Percentiles rank a stretch among this genome's conserved stretches.
Conservation (phyloP, 2,113 vertebrate species). For the Hyaena hyaena region DNA sequence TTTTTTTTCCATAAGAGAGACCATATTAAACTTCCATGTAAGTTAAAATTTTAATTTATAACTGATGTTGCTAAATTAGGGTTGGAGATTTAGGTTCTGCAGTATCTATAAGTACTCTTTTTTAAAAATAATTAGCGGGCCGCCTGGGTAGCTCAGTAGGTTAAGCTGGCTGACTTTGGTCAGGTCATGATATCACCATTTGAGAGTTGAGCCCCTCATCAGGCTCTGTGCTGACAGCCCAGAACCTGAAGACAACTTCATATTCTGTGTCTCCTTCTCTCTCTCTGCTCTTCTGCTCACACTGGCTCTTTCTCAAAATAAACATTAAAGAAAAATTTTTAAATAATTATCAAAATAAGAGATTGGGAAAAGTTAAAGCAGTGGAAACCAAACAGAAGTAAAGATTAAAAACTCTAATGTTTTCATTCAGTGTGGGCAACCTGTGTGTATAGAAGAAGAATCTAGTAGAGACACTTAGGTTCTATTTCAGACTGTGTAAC, state of each 20-base stretch:
- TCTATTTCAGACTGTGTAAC: neutral
- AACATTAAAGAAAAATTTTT: no score
- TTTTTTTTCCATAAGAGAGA: slow-evolving; percentile 52
- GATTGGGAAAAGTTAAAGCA: neutral
- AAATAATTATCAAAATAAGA: neutral
- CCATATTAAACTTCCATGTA: slow-evolving; percentile 49
- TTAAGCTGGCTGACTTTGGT: no score
- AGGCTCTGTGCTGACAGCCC: no score
- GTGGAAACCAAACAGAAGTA: neutral
- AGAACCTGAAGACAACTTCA: no score
- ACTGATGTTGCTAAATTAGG: neutral
- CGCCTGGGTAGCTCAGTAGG: no score
- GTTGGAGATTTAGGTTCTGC: neutral
- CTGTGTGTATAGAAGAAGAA: neutral
- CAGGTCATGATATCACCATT: no score
- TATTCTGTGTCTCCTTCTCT: no score
- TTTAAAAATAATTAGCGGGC: neutral
- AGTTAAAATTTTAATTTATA: slow-evolving; percentile 54
- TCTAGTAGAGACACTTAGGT: neutral
- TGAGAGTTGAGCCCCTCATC: no score
- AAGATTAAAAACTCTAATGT: neutral
- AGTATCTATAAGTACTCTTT: neutral
- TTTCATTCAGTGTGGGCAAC: neutral
- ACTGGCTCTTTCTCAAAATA: no score
- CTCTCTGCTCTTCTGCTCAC: no score